A percentile compares a stretch with the other conserved stretches of the same genome.
Evolutionary conservation across 92 coral and sea anemone species (phyloP).

Genomic region (Siderastrea siderea): DNA sequence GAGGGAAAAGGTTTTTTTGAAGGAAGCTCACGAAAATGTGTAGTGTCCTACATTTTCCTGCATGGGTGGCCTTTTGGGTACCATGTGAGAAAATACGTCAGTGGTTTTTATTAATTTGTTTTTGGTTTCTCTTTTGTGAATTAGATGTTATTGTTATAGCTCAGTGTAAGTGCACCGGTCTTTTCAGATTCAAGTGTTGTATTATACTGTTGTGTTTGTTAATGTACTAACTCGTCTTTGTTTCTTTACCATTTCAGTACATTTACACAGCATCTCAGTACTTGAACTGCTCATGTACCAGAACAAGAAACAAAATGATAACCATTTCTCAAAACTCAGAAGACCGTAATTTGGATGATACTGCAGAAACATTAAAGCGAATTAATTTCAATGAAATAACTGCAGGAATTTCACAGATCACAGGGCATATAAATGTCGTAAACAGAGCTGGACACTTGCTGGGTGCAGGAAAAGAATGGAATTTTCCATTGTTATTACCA

Average conservation of each 20-base stretch:
- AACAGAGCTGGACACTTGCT: slow-evolving; percentile 1
- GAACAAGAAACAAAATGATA: background rate
- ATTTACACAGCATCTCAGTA: slow-evolving; percentile 73
- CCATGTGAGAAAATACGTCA: no score
- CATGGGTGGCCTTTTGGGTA: no score
- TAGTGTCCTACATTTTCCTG: no score
- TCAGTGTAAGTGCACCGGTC: no score
- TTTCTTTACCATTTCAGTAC: slow-evolving; percentile 61
- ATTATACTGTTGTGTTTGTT: background rate
- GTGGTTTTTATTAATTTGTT: no score
- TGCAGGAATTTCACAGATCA: background rate
- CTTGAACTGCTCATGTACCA: slow-evolving; percentile 79
- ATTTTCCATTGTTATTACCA: slow-evolving; percentile 6
- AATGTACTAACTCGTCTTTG: background rate
- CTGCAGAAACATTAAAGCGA: background rate
- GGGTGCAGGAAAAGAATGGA: background rate
- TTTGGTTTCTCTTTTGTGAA: no score
- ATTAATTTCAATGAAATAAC: background rate
- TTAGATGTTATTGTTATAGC: no score
- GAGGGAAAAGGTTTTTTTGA: no score
- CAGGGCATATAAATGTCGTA: background rate
- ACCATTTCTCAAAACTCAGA: background rate
- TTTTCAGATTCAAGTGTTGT: no score
- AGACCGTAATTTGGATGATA: background rate
- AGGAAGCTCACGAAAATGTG: no score